A percentile compares a stretch with the other conserved stretches of the same genome.
Evolutionary conservation across 1,140 invertebrate genomes (phyloP).

Genomic region (Aphelinus certus): DNA sequence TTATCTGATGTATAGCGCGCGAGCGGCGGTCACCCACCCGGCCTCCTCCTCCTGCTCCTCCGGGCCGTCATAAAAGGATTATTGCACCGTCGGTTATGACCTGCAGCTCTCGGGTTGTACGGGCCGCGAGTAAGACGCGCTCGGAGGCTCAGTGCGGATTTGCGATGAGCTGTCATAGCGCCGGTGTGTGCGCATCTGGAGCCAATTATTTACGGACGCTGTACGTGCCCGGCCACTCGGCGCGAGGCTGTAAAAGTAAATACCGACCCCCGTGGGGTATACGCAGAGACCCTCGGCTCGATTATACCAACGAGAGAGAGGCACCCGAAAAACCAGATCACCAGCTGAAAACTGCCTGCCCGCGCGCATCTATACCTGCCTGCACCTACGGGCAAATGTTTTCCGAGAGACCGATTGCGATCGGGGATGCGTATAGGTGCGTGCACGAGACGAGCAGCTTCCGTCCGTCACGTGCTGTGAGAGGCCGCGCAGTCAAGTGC

Average conservation of each 20-base stretch:
- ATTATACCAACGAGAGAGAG: no score
- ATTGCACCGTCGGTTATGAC: constrained; percentile 25
- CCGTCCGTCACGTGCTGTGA: no score
- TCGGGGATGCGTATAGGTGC: no score
- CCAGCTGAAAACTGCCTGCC: no score
- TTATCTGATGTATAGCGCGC: constrained; percentile 15
- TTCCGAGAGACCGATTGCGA: no score
- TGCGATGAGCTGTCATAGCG: constrained; percentile 32
- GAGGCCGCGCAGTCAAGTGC: no score
- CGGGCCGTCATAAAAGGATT: constrained; percentile 33
- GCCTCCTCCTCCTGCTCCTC: not conserved
- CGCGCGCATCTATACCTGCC: no score
- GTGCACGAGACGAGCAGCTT: no score
- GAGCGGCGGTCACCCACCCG: not conserved
- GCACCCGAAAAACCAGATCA: no score
- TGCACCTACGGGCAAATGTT: no score
- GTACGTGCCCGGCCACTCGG: constrained; percentile 1
- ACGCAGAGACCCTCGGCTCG: no score
- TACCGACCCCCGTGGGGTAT: no score
- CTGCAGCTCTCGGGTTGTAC: not conserved
- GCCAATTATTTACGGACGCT: constrained; percentile 28
- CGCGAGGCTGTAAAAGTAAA: constrained; percentile 19
- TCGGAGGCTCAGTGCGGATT: constrained; percentile 14
- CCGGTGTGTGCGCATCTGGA: constrained; percentile 19
- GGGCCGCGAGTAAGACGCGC: not conserved